phyloP scores from a whole-genome alignment of 2,888 invertebrate genomes.

The Doris montereyensis region DNA sequence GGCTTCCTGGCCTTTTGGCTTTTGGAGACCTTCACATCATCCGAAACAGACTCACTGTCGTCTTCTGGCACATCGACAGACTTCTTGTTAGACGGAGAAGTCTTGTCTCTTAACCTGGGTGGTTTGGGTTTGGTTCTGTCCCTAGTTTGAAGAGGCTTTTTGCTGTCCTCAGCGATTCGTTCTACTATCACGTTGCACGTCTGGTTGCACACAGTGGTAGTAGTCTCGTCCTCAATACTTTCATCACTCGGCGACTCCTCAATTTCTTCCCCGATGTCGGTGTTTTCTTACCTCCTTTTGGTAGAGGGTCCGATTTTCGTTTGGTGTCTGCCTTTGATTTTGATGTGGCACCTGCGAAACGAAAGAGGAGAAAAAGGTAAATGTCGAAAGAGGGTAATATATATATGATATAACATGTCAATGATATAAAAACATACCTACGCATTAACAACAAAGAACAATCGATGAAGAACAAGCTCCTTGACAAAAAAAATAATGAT shows the following conservation, averaged over 20 bases:
- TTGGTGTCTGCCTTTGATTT: conserved; percentile 29
- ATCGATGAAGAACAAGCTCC: not conserved
- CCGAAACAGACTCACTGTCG: too few relatives aligned
- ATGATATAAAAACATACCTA: too few relatives aligned
- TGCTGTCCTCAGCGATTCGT: conserved; percentile 33
- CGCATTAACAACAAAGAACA: not conserved
- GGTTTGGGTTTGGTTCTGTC: conserved; percentile 3
- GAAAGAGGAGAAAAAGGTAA: not conserved
- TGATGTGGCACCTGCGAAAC: conserved; percentile 1
- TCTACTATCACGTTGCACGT: conserved; percentile 40
- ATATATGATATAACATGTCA: too few relatives aligned
- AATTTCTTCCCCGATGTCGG: too few relatives aligned
- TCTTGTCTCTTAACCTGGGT: conserved; percentile 31
- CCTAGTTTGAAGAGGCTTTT: not conserved
- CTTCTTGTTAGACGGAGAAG: conserved; percentile 18
- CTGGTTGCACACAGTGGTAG: conserved; percentile 32
- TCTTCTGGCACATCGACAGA: not conserved
- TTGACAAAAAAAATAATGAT: conserved; percentile 1
- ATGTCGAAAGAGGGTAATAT: too few relatives aligned
- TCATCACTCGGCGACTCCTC: conserved; percentile 33
- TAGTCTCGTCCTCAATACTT: conserved; percentile 21
- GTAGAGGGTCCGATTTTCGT: conserved; percentile 31
- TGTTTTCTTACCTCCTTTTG: too few relatives aligned
- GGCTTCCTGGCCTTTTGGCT: too few relatives aligned
- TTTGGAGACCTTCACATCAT: too few relatives aligned